Evolutionary conservation across 2,113 vertebrate species (phyloP).

Genomic region (Notarius lentiginosus): DNA sequence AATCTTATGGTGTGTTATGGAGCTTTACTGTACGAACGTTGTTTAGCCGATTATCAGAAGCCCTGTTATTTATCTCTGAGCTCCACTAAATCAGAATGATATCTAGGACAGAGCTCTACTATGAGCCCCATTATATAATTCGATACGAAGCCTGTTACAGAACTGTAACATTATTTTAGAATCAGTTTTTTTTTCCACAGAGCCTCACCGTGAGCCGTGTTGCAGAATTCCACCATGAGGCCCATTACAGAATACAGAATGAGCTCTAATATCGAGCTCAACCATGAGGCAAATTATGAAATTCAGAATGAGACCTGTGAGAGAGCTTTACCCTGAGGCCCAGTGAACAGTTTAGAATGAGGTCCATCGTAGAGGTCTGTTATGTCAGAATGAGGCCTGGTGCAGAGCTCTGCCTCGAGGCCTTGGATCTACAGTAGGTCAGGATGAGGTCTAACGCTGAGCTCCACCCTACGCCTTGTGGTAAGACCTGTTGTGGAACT

Average conservation of each 20-base stretch:
- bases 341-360: too few species aligned
- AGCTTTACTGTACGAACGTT: too few species aligned
- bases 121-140: background rate
- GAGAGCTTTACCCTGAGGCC: background rate
- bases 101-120: slow-evolving; percentile 2
- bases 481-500: background rate
- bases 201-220: background rate
- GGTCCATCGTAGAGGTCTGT: too few species aligned
- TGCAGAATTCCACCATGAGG: slow-evolving; percentile 4
- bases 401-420: background rate
- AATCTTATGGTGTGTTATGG: too few species aligned
- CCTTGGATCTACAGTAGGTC: background rate
- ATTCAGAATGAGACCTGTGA: background rate
- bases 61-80: background rate
- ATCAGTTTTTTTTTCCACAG: background rate
- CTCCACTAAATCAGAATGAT: background rate
- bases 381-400: background rate
- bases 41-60: too few species aligned
- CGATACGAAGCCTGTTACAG: background rate
- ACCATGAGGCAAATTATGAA: background rate
- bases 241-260: background rate
- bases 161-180: background rate
- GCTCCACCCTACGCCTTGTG: background rate
- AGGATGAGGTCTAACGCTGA: background rate
- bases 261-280: background rate